A percentile compares a stretch with the other conserved stretches of the same genome.
These are phyloP conservation scores for Sarcophaga caerulescens DNA, from an alignment of 2,888 invertebrate genomes.

Conservation along the genomic window DNA sequence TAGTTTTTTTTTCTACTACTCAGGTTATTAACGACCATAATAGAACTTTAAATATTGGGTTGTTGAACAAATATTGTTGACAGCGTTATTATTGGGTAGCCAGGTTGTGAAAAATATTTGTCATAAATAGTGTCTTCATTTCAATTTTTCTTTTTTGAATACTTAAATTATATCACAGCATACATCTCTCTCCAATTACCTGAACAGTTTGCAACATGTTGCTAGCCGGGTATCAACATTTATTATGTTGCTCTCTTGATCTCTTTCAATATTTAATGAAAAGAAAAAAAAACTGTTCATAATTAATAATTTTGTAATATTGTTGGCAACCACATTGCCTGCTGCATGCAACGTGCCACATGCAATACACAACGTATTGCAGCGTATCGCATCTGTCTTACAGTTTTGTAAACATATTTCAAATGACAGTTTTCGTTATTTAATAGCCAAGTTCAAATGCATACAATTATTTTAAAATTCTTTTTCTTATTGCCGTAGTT, in stretches of 20 bases:
- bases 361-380: no score
- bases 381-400: no score
- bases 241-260: background rate
- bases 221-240: background rate
- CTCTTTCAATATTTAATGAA: background rate
- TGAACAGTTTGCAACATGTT: background rate
- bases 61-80: background rate
- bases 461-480: slow-evolving; percentile 37
- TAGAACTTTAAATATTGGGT: background rate
- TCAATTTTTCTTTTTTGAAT: background rate
- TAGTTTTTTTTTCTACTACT: background rate
- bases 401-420: background rate
- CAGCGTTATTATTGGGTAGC: background rate
- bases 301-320: background rate
- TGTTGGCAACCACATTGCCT: slow-evolving; percentile 22
- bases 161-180: background rate
- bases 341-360: background rate
- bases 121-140: background rate
- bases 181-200: no score
- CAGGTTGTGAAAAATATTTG: background rate
- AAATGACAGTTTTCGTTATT: slow-evolving; percentile 55
- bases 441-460: slow-evolving; percentile 59
- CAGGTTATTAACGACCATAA: background rate
- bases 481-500: slow-evolving; percentile 20
- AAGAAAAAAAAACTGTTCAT: background rate